Conservation (phyloP, 2,888 invertebrate species). For the Athripsodes cinereus region DNA sequence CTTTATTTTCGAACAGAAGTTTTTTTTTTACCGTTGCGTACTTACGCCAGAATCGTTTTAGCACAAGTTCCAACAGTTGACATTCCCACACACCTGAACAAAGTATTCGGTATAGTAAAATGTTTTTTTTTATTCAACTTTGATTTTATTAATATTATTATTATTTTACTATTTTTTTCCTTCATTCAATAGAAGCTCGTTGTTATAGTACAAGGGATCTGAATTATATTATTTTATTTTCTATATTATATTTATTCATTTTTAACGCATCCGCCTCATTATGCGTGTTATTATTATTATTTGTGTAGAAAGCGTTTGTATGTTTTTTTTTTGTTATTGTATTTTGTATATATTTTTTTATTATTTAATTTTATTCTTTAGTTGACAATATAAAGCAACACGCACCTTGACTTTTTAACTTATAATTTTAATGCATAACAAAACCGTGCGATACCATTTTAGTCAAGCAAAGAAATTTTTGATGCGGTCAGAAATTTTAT, state of each 20-base stretch:
- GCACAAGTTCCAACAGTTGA: too few species aligned
- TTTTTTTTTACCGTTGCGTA: too few species aligned
- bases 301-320: constrained; percentile 2
- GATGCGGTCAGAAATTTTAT: too few species aligned
- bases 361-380: background rate
- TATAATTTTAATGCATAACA: background rate
- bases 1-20: too few species aligned
- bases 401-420: constrained; percentile 14
- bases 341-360: constrained; percentile 9
- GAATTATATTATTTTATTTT: background rate
- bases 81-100: too few species aligned
- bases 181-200: constrained; percentile 2
- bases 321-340: background rate
- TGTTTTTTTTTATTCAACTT: background rate
- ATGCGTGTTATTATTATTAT: constrained; percentile 7
- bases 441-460: too few species aligned
- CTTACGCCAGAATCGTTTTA: too few species aligned
- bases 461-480: too few species aligned
- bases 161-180: background rate
- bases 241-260: constrained; percentile 4
- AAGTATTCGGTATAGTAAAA: too few species aligned
- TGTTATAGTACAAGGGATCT: constrained; percentile 10
- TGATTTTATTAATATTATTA: background rate
- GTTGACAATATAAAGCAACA: background rate
- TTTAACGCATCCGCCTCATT: constrained; percentile 11